Conservation (phyloP, 2,888 invertebrate species). For the Strigamia transsilvanica region DNA sequence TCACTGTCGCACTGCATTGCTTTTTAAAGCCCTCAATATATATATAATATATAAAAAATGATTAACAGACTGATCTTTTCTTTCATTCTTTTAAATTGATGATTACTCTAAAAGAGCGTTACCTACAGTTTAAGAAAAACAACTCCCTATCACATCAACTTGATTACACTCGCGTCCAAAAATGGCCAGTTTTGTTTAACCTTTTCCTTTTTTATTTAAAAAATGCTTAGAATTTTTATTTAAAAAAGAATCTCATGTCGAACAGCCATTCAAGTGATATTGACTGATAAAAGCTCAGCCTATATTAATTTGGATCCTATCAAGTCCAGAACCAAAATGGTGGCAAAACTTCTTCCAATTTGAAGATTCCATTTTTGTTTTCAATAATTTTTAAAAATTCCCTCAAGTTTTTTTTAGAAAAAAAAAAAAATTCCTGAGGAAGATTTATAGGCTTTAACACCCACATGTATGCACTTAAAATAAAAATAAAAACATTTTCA, state of each 20-base stretch:
- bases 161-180: slow-evolving; percentile 11
- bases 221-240: neutral
- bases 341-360: neutral
- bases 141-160: slow-evolving; percentile 15
- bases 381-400: neutral
- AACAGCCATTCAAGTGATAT: slow-evolving; percentile 18
- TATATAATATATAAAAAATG: slow-evolving; percentile 15
- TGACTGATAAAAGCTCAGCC: slow-evolving; percentile 50
- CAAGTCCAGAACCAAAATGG: slow-evolving; percentile 1
- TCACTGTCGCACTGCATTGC: neutral
- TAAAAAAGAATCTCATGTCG: neutral
- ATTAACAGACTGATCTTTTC: slow-evolving; percentile 16
- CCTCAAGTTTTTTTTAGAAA: neutral
- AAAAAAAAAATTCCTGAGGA: slow-evolving; percentile 15
- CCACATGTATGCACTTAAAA: neutral
- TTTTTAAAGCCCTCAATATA: slow-evolving; percentile 14
- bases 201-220: neutral
- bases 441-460: neutral
- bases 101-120: slow-evolving; percentile 2
- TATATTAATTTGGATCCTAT: neutral
- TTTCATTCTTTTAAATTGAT: neutral
- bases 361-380: neutral
- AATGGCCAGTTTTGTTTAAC: neutral
- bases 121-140: neutral
- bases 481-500: neutral